Percentiles rank a stretch among this genome's conserved stretches.
Evolutionary conservation across 2,797 vertebrate species (phyloP).

Genomic region (Buphagus erythrorhynchus): DNA sequence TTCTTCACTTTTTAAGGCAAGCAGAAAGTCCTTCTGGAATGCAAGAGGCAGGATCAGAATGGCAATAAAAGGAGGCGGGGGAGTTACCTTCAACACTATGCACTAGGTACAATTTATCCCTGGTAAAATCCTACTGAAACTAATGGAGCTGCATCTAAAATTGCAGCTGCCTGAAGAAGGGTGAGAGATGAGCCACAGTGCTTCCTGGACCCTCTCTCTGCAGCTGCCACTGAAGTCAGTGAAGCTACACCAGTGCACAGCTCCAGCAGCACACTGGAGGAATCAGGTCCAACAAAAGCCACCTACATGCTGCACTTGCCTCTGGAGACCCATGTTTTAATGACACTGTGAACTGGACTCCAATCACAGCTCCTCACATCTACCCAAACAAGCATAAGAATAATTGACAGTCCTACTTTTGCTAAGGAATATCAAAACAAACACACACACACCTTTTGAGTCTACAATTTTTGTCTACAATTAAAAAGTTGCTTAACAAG

Average conservation of each 20-base stretch:
- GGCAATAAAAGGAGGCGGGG: background rate
- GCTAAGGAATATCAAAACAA: conserved; percentile 9
- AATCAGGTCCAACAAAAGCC: background rate
- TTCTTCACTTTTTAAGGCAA: conserved; percentile 52
- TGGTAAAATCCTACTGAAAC: background rate
- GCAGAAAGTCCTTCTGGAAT: conserved; percentile 26
- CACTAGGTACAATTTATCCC: background rate
- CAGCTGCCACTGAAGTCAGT: background rate
- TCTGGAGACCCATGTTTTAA: background rate
- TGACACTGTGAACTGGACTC: background rate
- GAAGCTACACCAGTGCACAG: background rate
- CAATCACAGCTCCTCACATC: background rate
- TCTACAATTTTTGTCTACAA: background rate
- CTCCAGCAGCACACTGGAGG: background rate
- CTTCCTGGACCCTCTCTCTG: background rate
- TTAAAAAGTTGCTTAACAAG: background rate
- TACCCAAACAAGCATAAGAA: background rate
- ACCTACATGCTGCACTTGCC: background rate
- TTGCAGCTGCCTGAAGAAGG: background rate
- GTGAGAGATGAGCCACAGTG: background rate
- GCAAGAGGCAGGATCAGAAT: conserved; percentile 22
- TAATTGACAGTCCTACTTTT: conserved; percentile 1
- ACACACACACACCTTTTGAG: background rate
- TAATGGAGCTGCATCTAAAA: background rate
- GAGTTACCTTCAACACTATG: background rate